phyloP scores from a whole-genome alignment of 2,888 invertebrate genomes.

The Xestia xanthographa region DNA sequence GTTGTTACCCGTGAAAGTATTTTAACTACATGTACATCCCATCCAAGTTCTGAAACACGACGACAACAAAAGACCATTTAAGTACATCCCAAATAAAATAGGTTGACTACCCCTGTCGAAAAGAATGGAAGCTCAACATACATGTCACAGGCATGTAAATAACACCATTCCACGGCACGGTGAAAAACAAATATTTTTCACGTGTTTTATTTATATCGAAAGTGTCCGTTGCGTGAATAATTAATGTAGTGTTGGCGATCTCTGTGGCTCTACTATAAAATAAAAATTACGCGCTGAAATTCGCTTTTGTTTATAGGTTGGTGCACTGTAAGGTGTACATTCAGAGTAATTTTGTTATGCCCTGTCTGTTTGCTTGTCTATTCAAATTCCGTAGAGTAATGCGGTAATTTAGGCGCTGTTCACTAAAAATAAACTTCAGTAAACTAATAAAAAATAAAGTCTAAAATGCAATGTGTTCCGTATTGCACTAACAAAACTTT shows the following conservation, averaged over 20 bases:
- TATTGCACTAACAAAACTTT: conserved; percentile 1
- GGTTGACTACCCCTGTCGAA: conserved; percentile 6
- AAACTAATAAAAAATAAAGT: not conserved
- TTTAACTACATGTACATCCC: not conserved
- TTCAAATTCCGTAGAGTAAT: not conserved
- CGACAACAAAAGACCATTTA: conserved; percentile 15
- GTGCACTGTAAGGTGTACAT: not conserved
- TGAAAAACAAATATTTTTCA: conserved; percentile 57
- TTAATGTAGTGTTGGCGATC: conserved; percentile 54
- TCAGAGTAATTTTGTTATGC: conserved; percentile 6
- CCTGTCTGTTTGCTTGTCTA: conserved; percentile 15
- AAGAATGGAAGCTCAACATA: conserved; percentile 50
- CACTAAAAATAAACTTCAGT: not conserved
- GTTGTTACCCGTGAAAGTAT: not conserved
- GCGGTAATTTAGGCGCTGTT: not conserved
- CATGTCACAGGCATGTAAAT: conserved; percentile 46
- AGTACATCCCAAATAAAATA: conserved; percentile 24
- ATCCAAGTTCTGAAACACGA: not conserved
- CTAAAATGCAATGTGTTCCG: not conserved
- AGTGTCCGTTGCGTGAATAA: conserved; percentile 59
- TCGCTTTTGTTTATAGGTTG: conserved; percentile 16
- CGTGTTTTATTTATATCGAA: conserved; percentile 59
- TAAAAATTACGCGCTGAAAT: conserved; percentile 57
- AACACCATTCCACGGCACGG: conserved; percentile 45
- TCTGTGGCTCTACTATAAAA: conserved; percentile 31